A percentile compares a stretch with the other conserved stretches of the same genome.
Evolutionary conservation across 2,888 invertebrate species (phyloP).

Genomic region (Atherix ibis): DNA sequence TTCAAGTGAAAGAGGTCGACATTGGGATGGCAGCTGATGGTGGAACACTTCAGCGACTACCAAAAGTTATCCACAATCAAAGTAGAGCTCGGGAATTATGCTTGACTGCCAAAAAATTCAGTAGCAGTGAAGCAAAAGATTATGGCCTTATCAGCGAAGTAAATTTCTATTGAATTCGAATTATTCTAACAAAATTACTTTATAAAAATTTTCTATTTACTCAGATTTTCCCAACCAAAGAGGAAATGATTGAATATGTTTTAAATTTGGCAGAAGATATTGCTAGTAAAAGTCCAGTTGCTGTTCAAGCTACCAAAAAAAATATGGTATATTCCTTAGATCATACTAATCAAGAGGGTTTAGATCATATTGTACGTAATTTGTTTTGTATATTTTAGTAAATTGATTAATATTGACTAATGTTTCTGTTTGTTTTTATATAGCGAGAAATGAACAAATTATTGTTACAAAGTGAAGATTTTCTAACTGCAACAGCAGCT

Average conservation of each 20-base stretch:
- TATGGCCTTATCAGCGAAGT: slow-evolving; percentile 72
- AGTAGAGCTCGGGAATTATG: slow-evolving; percentile 78
- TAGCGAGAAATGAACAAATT: slow-evolving; percentile 68
- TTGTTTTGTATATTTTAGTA: background rate
- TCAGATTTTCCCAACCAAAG: too few relatives aligned
- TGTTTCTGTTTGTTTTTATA: slow-evolving; percentile 12
- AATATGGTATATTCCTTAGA: slow-evolving; percentile 75
- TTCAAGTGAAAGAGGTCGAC: slow-evolving; percentile 76
- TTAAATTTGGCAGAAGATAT: slow-evolving; percentile 62
- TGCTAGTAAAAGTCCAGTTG: slow-evolving; percentile 82
- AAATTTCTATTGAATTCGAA: slow-evolving; percentile 32
- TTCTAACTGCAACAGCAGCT: slow-evolving; percentile 63
- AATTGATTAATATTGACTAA: slow-evolving; percentile 9
- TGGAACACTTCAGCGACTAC: slow-evolving; percentile 82
- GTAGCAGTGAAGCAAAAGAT: slow-evolving; percentile 61
- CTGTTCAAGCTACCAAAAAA: slow-evolving; percentile 80
- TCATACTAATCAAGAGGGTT: slow-evolving; percentile 69
- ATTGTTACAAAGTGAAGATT: slow-evolving; percentile 86
- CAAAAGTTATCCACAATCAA: slow-evolving; percentile 72
- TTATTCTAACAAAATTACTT: slow-evolving; percentile 3
- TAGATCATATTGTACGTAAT: slow-evolving; percentile 74
- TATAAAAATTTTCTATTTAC: background rate
- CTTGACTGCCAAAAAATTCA: slow-evolving; percentile 69
- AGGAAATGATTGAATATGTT: slow-evolving; percentile 48
- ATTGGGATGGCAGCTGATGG: slow-evolving; percentile 91